These are phyloP conservation scores for Henicopernis longicauda DNA, from an alignment of 2,113 vertebrate species.

Conservation along the genomic window DNA sequence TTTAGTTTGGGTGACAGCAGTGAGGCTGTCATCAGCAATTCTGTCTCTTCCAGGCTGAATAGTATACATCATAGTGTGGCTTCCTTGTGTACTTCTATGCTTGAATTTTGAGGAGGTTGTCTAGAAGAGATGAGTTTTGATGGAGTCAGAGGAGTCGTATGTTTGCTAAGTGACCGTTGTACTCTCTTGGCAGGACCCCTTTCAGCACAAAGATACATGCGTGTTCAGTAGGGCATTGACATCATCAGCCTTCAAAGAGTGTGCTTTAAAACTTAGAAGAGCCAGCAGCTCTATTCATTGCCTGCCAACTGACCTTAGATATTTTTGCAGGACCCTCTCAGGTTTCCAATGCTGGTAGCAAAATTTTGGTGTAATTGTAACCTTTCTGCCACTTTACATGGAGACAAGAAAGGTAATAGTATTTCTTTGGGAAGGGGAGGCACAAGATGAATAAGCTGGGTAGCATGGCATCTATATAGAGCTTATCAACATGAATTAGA, in stretches of 20 bases:
- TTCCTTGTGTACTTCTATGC: background rate
- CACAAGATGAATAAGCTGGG: background rate
- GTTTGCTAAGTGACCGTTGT: background rate
- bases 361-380: background rate
- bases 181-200: background rate
- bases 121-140: background rate
- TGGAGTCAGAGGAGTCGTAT: background rate
- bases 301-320: background rate
- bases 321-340: background rate
- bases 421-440: background rate
- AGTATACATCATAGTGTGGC: fast-evolving
- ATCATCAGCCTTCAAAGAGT: background rate
- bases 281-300: background rate
- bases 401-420: background rate
- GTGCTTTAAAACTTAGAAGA: background rate
- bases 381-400: background rate
- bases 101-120: background rate
- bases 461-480: fast-evolving
- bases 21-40: background rate
- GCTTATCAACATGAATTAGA: background rate
- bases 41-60: background rate
- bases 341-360: background rate
- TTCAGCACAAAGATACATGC: background rate
- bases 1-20: background rate
- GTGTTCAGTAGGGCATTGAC: background rate